Evolutionary conservation across 30 jellyfish, hydroid and myxozoan genomes (phyloP).

Genomic region (Mastigias papua): DNA sequence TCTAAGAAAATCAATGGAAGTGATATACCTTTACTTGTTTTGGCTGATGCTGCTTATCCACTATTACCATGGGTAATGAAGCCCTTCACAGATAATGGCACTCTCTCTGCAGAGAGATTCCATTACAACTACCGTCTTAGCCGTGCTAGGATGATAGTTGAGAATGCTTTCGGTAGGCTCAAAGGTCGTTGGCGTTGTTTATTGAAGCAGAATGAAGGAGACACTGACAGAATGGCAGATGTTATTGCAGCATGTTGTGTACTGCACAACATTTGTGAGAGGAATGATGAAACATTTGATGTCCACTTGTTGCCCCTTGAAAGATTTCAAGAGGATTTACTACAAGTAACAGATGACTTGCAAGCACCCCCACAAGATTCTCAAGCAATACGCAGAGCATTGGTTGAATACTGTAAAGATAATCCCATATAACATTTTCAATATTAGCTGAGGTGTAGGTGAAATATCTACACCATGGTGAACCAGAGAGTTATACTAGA

Average conservation of each 20-base stretch:
- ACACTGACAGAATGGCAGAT: constrained; percentile 2
- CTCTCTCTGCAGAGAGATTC: constrained; percentile 11
- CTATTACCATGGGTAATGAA: constrained; percentile 37
- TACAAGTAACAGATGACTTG: not conserved
- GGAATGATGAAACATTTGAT: constrained; percentile 8
- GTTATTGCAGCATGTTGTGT: constrained; percentile 36
- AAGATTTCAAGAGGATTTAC: not conserved
- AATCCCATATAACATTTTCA: too few species aligned
- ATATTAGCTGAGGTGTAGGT: too few species aligned
- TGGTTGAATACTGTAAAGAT: too few species aligned
- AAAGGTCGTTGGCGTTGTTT: constrained; percentile 50
- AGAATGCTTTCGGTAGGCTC: constrained; percentile 1
- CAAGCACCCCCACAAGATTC: too few species aligned
- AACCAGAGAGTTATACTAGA: too few species aligned
- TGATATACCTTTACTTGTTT: not conserved
- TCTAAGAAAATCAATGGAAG: constrained; percentile 35
- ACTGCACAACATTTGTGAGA: constrained; percentile 30
- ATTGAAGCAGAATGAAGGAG: constrained; percentile 29
- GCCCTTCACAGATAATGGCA: constrained; percentile 34
- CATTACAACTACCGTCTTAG: constrained; percentile 33
- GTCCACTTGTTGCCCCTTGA: not conserved
- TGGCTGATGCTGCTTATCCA: constrained; percentile 66
- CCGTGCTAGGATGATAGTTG: constrained; percentile 5
- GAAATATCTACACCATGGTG: too few species aligned
- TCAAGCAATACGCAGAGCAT: too few species aligned